These are phyloP conservation scores for Choristoneura fumiferana DNA, from an alignment of 1,140 invertebrate species.

Conservation along the genomic window DNA sequence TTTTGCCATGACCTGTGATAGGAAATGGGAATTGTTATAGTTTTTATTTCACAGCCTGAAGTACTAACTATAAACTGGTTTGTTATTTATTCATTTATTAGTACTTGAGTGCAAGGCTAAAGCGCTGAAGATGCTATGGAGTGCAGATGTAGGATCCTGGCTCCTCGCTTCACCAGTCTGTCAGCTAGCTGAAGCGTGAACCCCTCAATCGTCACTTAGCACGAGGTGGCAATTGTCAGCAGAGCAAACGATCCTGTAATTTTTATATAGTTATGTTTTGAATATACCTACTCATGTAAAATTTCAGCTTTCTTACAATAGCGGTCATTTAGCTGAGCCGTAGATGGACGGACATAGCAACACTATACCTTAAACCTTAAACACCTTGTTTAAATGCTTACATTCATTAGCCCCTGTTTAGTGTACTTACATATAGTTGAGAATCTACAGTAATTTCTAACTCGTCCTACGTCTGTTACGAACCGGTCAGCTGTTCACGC, in stretches of 20 bases:
- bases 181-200: not conserved
- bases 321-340: too few species aligned
- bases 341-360: too few species aligned
- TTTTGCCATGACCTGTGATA: conserved; percentile 28
- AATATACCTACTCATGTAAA: not conserved
- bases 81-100: not conserved
- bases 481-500: too few species aligned
- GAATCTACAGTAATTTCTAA: not conserved
- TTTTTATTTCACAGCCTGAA: not conserved
- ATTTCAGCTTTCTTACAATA: too few species aligned
- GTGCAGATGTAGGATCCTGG: not conserved
- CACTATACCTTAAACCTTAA: too few species aligned
- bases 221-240: not conserved
- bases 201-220: not conserved
- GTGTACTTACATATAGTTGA: not conserved
- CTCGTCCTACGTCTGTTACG: too few species aligned
- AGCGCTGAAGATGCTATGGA: not conserved
- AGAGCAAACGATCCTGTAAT: conserved; percentile 15
- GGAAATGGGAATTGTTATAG: not conserved
- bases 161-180: conserved; percentile 1
- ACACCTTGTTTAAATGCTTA: too few species aligned
- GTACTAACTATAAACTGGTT: not conserved
- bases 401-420: not conserved
- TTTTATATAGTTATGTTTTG: not conserved
- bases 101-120: not conserved